Conservation (phyloP, 2,113 vertebrate genomes). For the Orycteropus afer region DNA sequence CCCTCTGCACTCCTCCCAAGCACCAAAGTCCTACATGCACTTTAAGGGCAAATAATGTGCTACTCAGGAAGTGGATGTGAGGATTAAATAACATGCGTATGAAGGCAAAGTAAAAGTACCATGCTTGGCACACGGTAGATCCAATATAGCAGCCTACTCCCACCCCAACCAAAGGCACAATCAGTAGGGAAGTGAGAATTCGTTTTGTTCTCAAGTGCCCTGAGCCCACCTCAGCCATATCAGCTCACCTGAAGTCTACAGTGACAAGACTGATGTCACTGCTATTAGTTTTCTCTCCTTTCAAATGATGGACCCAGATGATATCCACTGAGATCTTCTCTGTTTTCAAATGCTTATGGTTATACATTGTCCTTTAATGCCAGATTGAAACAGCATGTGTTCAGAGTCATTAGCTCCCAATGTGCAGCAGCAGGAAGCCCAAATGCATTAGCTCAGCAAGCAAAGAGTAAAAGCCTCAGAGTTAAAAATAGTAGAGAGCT, state of each 20-base stretch:
- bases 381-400: neutral
- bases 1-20: neutral
- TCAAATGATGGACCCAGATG: neutral
- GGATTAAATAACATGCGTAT: accelerated
- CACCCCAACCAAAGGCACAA: accelerated
- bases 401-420: accelerated
- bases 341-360: neutral
- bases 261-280: neutral
- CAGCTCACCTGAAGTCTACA: neutral
- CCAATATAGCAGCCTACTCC: neutral
- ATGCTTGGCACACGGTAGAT: neutral
- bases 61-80: neutral
- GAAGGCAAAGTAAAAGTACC: neutral
- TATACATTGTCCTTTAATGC: accelerated
- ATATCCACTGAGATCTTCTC: too few relatives aligned
- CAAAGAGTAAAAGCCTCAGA: neutral
- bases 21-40: neutral
- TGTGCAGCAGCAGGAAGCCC: neutral
- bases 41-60: neutral
- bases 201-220: too few relatives aligned
- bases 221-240: neutral
- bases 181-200: too few relatives aligned
- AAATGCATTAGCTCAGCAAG: accelerated
- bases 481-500: too few relatives aligned
- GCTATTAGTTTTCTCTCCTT: neutral